These are phyloP conservation scores for Philhelius pedissequus DNA, from an alignment of 2,888 invertebrate genomes.

Conservation along the genomic window DNA sequence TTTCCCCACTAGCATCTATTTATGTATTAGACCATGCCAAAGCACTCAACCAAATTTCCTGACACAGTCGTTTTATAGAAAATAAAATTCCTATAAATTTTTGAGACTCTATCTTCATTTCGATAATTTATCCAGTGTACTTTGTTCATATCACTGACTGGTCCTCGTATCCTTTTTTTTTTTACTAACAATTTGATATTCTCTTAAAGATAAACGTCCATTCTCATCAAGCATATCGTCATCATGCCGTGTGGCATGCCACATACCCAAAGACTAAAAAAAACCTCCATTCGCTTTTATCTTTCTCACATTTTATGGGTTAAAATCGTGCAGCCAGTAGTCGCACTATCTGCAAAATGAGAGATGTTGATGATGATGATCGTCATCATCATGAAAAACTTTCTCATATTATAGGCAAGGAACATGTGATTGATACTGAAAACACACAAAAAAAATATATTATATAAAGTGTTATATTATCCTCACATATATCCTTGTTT, in stretches of 20 bases:
- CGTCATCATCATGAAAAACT: not conserved
- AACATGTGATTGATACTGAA: not conserved
- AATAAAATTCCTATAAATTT: not conserved
- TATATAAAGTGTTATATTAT: not conserved
- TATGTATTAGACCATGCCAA: not conserved
- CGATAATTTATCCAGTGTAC: not conserved
- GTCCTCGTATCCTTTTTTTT: not conserved
- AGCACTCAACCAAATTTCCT: not conserved
- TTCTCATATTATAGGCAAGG: slow-evolving; percentile 1
- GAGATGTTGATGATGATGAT: slow-evolving; percentile 4
- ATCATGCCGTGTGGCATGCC: not conserved
- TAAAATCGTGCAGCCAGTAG: slow-evolving; percentile 49
- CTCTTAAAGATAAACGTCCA: slow-evolving; percentile 26
- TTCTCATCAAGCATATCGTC: not conserved
- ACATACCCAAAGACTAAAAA: not conserved
- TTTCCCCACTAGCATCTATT: too few relatives aligned
- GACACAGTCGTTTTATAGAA: not conserved
- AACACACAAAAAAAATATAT: not conserved
- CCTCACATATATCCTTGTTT: not conserved
- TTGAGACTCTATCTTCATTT: not conserved
- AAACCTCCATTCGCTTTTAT: not conserved
- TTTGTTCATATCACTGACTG: not conserved
- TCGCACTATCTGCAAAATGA: slow-evolving; percentile 41
- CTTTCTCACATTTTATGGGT: slow-evolving; percentile 22
- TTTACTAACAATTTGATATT: slow-evolving; percentile 27